These are phyloP conservation scores for Napeogenes inachia DNA, from an alignment of 2,888 invertebrate species.

Conservation along the genomic window DNA sequence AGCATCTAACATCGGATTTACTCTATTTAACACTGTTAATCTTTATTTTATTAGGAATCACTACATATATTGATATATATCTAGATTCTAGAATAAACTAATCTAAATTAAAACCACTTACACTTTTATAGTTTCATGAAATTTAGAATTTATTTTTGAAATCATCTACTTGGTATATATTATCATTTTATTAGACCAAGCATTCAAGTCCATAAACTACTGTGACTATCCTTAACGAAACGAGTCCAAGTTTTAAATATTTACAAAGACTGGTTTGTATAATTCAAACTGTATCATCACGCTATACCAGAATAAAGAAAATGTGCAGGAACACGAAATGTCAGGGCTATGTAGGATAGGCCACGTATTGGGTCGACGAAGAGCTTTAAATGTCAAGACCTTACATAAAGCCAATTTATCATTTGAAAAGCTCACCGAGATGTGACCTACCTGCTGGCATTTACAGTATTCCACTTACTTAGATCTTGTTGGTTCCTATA, in stretches of 20 bases:
- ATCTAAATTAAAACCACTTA: too few relatives aligned
- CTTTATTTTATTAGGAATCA: neutral
- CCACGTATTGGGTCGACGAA: slow-evolving; percentile 24
- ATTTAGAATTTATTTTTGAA: too few relatives aligned
- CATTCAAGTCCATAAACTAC: too few relatives aligned
- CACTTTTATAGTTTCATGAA: too few relatives aligned
- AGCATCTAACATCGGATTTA: neutral
- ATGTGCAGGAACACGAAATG: slow-evolving; percentile 27
- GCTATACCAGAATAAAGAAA: slow-evolving; percentile 17
- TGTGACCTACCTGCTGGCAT: neutral
- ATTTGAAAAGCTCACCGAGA: slow-evolving; percentile 4
- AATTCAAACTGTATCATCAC: slow-evolving; percentile 20
- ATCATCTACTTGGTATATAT: too few relatives aligned
- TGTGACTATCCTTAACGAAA: neutral
- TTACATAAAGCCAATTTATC: slow-evolving; percentile 15
- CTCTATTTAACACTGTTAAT: neutral
- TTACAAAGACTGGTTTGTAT: slow-evolving; percentile 11
- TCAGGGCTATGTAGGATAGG: slow-evolving; percentile 24
- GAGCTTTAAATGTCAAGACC: slow-evolving; percentile 30
- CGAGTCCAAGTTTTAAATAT: neutral
- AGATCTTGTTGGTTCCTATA: too few relatives aligned
- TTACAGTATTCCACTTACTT: too few relatives aligned
- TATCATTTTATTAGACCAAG: too few relatives aligned
- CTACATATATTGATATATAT: neutral
- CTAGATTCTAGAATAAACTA: neutral